Conservation (phyloP, 2,113 vertebrate genomes). For the Pongo abelii region DNA sequence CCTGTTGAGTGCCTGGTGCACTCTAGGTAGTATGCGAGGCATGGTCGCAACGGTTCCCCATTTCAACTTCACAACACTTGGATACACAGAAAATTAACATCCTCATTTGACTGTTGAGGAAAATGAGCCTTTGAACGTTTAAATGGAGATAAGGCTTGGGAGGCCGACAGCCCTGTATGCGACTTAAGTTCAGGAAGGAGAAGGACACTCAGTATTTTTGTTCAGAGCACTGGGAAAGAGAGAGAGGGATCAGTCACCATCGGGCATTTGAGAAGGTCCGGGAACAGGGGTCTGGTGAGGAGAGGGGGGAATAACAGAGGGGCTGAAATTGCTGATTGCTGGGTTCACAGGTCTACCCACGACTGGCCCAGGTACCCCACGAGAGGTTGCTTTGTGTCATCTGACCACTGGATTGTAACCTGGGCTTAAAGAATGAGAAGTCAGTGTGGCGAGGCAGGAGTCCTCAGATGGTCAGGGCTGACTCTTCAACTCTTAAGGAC, state of each 20-base stretch:
- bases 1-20: rapidly evolving
- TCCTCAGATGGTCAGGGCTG: background rate
- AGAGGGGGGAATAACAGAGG: background rate
- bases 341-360: background rate
- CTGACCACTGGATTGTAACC: background rate
- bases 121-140: background rate
- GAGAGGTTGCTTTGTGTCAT: background rate
- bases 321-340: too few species aligned
- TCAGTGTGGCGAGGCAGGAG: background rate
- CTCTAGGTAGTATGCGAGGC: background rate
- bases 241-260: background rate
- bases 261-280: background rate
- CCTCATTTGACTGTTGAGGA: background rate
- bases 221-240: background rate
- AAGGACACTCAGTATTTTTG: background rate
- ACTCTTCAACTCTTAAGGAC: background rate
- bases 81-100: background rate
- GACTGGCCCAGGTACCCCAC: rapidly evolving
- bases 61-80: background rate
- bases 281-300: background rate
- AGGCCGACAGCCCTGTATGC: background rate
- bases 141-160: background rate
- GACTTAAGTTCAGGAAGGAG: background rate
- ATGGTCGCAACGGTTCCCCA: rapidly evolving
- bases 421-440: background rate